These are phyloP conservation scores for Drosophila miranda DNA, from an alignment of 1,140 invertebrate genomes.

Conservation along the genomic window DNA sequence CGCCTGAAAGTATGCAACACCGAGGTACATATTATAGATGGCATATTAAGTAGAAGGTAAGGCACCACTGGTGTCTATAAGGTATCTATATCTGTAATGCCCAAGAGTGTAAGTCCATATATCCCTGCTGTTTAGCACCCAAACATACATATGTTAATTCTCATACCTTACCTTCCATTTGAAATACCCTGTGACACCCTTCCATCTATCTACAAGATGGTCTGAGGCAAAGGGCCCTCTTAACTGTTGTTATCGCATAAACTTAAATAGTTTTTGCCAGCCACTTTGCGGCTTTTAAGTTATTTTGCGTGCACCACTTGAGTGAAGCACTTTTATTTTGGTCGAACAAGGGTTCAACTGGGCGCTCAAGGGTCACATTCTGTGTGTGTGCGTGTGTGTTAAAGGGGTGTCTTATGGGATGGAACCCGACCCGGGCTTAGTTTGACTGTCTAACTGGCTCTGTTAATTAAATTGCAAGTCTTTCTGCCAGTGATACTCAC, in stretches of 20 bases:
- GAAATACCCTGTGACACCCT: too few relatives aligned
- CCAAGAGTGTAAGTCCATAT: too few relatives aligned
- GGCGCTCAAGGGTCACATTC: conserved; percentile 20
- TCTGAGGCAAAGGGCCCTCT: conserved; percentile 3
- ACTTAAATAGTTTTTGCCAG: conserved; percentile 79
- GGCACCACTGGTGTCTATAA: too few relatives aligned
- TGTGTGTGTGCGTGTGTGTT: neutral
- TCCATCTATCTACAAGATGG: too few relatives aligned
- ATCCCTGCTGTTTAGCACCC: too few relatives aligned
- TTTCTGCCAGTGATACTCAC: neutral
- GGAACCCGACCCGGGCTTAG: conserved; percentile 11
- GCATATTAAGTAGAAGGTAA: too few relatives aligned
- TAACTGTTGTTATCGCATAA: conserved; percentile 77
- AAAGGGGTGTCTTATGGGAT: conserved; percentile 1
- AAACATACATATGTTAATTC: too few relatives aligned
- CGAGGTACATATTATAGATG: too few relatives aligned
- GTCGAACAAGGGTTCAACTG: conserved; percentile 21
- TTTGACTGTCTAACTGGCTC: conserved; percentile 54
- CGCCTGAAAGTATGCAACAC: conserved; percentile 64
- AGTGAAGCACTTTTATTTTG: conserved; percentile 48
- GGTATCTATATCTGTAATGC: too few relatives aligned
- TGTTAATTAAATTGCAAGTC: conserved; percentile 56
- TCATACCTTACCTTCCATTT: too few relatives aligned
- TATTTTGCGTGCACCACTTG: conserved; percentile 75
- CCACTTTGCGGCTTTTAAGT: conserved; percentile 79